phyloP scores from a whole-genome alignment of 2,113 vertebrate genomes.

The Nibea albiflora region DNA sequence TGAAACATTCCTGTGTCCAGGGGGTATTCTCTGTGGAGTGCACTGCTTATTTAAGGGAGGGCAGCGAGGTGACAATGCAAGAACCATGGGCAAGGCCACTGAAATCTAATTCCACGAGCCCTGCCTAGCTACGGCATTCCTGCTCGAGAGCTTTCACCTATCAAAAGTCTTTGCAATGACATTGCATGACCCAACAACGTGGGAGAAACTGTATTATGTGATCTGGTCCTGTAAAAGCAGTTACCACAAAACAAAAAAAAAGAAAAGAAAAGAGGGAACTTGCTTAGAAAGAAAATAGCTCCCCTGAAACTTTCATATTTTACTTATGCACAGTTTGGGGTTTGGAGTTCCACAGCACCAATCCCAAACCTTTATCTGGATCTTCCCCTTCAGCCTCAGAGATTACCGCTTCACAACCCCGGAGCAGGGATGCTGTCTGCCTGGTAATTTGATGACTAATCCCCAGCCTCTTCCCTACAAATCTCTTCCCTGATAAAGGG shows the following conservation, averaged over 20 bases:
- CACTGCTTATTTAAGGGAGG: constrained; percentile 74
- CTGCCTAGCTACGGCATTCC: constrained; percentile 63
- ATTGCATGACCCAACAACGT: constrained; percentile 13
- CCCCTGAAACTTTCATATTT: constrained; percentile 50
- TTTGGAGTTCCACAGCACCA: constrained; percentile 50
- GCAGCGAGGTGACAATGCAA: constrained; percentile 65
- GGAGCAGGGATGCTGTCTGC: constrained; percentile 79
- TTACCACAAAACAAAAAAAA: constrained; percentile 15
- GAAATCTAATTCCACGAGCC: constrained; percentile 65
- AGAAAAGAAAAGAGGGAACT: background rate
- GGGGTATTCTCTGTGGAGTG: constrained; percentile 75
- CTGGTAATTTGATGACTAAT: constrained; percentile 84
- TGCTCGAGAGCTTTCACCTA: constrained; percentile 29
- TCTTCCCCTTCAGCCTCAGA: constrained; percentile 69
- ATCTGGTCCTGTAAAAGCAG: constrained; percentile 11
- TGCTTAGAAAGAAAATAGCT: constrained; percentile 11
- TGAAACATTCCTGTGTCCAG: constrained; percentile 80
- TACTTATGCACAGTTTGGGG: constrained; percentile 48
- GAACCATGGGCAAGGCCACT: constrained; percentile 65
- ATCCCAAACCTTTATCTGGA: constrained; percentile 77
- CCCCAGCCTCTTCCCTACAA: constrained; percentile 80
- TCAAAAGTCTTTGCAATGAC: constrained; percentile 37
- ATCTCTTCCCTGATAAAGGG: constrained; percentile 80
- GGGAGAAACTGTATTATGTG: background rate
- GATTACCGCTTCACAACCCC: constrained; percentile 77